These are phyloP conservation scores for Microtus pennsylvanicus DNA, from an alignment of 2,113 vertebrate genomes.

Conservation along the genomic window DNA sequence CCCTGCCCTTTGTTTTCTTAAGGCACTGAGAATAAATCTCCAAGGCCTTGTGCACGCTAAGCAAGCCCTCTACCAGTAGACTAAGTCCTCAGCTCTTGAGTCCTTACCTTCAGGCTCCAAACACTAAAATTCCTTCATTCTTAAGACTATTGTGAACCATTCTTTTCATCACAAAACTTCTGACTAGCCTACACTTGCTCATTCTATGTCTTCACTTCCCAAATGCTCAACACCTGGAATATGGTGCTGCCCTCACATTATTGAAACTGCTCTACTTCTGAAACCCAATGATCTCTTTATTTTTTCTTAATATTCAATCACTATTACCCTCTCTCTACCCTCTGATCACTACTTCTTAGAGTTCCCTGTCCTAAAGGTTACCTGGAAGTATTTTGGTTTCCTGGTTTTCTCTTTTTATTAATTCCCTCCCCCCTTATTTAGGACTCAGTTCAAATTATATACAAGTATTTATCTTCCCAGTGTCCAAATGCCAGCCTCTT, in stretches of 20 bases:
- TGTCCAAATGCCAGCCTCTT: conserved; percentile 18
- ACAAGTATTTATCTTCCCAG: conserved; percentile 49
- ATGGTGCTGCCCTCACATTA: not conserved
- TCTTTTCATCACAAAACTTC: not conserved
- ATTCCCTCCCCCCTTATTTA: not conserved
- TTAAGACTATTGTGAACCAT: conserved; percentile 5
- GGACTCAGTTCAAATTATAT: not conserved
- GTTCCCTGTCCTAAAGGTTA: not conserved
- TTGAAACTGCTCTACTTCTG: conserved; percentile 47
- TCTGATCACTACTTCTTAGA: not conserved
- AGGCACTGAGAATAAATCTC: not conserved
- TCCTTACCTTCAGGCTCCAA: conserved; percentile 14
- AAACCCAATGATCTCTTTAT: not conserved
- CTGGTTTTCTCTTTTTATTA: conserved; percentile 12
- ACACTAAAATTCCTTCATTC: not conserved
- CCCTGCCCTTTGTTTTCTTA: not conserved
- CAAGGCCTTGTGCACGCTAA: not conserved
- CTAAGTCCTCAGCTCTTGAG: not conserved
- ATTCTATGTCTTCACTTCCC: not conserved
- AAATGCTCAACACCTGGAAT: not conserved
- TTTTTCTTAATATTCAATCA: not conserved
- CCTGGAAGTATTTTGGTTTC: not conserved
- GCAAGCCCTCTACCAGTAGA: not conserved
- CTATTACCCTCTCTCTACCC: not conserved
- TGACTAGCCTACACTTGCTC: not conserved